A percentile compares a stretch with the other conserved stretches of the same genome.
phyloP scores from a whole-genome alignment of 2,113 vertebrate genomes.

The Rhinolophus ferrumequinum region DNA sequence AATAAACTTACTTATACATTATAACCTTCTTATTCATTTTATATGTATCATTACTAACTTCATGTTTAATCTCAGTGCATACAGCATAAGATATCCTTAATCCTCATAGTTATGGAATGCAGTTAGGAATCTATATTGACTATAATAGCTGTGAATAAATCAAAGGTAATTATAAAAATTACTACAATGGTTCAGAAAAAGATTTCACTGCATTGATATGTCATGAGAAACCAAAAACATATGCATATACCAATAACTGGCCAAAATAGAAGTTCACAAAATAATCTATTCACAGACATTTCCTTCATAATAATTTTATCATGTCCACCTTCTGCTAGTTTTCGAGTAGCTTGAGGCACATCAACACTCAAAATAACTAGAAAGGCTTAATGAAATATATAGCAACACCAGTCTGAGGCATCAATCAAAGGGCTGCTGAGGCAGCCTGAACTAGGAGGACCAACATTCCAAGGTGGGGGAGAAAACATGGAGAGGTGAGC shows the following conservation, averaged over 20 bases:
- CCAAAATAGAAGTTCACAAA: not conserved
- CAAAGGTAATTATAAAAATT: not conserved
- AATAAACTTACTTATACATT: not conserved
- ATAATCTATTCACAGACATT: not conserved
- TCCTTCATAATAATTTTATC: not conserved
- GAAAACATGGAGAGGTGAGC: not conserved
- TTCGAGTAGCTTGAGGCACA: not conserved
- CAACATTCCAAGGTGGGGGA: not conserved
- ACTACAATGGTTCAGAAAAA: not conserved
- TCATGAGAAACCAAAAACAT: not conserved
- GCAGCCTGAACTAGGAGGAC: not conserved
- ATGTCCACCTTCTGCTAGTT: not conserved
- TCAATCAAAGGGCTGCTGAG: not conserved
- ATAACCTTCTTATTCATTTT: not conserved
- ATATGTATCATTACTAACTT: constrained; percentile 1
- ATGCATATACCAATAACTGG: not conserved
- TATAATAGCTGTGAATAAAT: not conserved
- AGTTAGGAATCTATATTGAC: constrained; percentile 12
- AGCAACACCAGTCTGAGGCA: not conserved
- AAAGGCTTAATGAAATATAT: not conserved
- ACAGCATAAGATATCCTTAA: not conserved
- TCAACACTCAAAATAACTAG: not conserved
- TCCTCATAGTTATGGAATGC: not conserved
- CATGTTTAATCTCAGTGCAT: not conserved
- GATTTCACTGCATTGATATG: not conserved